These are phyloP conservation scores for Drosophila kokeensis DNA, from an alignment of 2,888 invertebrate genomes.

Conservation along the genomic window DNA sequence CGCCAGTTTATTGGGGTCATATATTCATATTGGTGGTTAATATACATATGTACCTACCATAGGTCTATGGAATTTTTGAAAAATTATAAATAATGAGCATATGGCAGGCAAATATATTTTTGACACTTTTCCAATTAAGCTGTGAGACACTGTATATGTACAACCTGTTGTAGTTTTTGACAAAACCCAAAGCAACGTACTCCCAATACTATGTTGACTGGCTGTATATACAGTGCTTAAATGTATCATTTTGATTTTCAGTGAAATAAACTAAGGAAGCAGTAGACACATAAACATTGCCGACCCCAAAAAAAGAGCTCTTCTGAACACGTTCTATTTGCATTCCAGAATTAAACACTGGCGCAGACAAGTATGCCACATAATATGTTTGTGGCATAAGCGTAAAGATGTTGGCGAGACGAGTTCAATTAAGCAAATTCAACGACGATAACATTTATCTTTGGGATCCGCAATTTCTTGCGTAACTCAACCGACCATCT, in stretches of 20 bases:
- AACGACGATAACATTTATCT: background rate
- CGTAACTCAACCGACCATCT: background rate
- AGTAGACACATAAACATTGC: background rate
- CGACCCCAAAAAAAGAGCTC: background rate
- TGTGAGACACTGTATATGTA: background rate
- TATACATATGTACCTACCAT: no score
- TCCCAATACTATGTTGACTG: background rate
- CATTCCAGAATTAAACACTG: background rate
- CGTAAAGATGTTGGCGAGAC: background rate
- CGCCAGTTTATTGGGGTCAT: no score
- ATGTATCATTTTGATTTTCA: background rate
- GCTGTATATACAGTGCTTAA: background rate
- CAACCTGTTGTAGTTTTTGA: background rate
- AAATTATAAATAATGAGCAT: no score
- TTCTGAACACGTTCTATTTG: background rate
- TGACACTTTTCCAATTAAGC: no score
- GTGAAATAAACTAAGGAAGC: background rate
- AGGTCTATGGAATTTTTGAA: no score
- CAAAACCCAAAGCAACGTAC: background rate
- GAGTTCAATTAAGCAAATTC: background rate
- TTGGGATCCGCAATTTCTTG: background rate
- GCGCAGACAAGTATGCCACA: slow-evolving; percentile 21
- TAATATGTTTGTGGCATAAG: no score
- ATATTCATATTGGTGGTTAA: no score
- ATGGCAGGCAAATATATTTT: no score